Evolutionary conservation across 2,797 vertebrate genomes (phyloP), one percentile per base, ranked within the genome.

Genomic region (Merluccius polli): DNA sequence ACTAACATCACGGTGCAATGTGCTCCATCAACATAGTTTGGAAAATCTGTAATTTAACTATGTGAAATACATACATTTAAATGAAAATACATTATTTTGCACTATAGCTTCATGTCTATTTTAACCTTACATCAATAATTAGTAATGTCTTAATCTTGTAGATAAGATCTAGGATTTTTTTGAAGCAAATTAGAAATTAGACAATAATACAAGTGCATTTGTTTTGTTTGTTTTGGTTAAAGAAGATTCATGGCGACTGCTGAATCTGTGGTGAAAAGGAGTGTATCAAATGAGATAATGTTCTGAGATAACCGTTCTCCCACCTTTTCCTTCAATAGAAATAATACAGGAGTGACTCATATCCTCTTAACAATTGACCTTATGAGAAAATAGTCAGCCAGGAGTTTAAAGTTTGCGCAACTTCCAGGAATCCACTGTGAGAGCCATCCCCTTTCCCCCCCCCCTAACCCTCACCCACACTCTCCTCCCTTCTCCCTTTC

Each of bases 391-490:
- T 68, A 52, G 82, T 77, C 78, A 80, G 85, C 73, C 52, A 70
- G 72, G 72, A 83, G 79, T 77, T 76, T 69, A 79, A 18, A 32
- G 70, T 59, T 78, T 70, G 38, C 41, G 82, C 80, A 75, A 81
- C 36, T 91, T 90, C 88, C 92, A 88, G 91, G 89, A 91, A 93
- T 89, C 79, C 77, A 79, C 11, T 70, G 73, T 82, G 84, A 84
- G 78, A 84, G 82, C 79, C 65, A 77, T 85, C 77, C 30, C n/a
- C 1, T 69, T 2, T 31, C 7, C 52, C 52, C 52, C 52, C 52
- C 10, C 24, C 59, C 59, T 8, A 1, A 10, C 69, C 32, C 31
- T 18, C 10, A 59, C 73, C 75, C 75, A 73, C 75, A 63, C 32
- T 73, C 44, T n/a, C 16, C 32, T 24, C 31, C 65, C 18, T 13